These are phyloP conservation scores for Scomber japonicus DNA, from an alignment of 2,113 vertebrate genomes.

Conservation along the genomic window DNA sequence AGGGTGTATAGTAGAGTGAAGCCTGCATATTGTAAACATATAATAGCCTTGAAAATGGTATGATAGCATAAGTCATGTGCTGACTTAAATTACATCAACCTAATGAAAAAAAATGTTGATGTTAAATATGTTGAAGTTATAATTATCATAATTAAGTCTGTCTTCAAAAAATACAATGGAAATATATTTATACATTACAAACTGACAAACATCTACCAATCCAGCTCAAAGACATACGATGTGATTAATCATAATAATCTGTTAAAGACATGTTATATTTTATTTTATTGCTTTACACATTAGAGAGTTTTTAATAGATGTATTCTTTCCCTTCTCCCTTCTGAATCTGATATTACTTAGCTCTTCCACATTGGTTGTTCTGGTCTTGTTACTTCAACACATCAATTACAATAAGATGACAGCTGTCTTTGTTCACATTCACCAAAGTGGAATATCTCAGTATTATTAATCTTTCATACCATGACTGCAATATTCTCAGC, in stretches of 20 bases:
- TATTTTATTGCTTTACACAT: no score
- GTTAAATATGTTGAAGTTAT: neutral
- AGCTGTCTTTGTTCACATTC: neutral
- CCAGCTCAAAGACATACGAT: neutral
- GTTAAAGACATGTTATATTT: no score
- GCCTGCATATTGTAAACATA: neutral
- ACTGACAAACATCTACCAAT: neutral
- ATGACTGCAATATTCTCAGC: neutral
- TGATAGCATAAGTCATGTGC: neutral
- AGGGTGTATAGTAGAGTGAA: neutral
- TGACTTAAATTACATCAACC: neutral
- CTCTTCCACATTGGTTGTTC: neutral
- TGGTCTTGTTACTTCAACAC: neutral
- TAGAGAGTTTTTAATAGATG: no score
- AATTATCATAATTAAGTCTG: neutral
- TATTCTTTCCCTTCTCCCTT: no score
- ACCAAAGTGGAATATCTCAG: neutral
- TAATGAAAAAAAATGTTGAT: neutral
- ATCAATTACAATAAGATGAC: neutral
- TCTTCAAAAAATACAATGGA: neutral
- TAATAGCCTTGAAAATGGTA: neutral
- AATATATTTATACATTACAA: no score
- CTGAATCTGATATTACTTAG: no score
- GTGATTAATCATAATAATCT: no score
- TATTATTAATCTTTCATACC: conserved; percentile 1